Evolutionary conservation across 30 jellyfish, hydroid and myxozoan species (phyloP), one percentile per base, ranked within the genome.

Genomic region (Aurelia aurita complex sp. Pacific): DNA sequence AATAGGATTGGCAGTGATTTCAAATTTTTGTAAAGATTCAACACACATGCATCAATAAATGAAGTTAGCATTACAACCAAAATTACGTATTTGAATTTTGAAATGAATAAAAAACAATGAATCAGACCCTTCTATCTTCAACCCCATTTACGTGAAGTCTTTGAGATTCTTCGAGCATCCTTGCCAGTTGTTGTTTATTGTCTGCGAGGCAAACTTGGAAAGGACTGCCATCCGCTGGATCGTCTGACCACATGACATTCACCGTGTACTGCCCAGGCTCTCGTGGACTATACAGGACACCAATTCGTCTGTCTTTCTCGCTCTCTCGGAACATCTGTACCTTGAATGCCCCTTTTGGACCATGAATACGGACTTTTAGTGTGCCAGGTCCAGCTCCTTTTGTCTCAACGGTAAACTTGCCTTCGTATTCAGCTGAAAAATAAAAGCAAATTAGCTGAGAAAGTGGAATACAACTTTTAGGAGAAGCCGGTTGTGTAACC

Each of bases 331-430:
- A 74, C 97, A 94, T 89, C 80, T 94, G 97, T 10, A 96, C 98
- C 18, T 90, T 96, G 89, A 96, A 96, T 17, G 97, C 97, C 34
- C 98, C 99, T 73, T 96, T 96, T 55, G 99, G 99, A 15, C 99
- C 99, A 81, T 96, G 98, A 61, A 96, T 96, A 4, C 98, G 90
- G n/a, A 96, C 97, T 77, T 90, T 90, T 32, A 96, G 89, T 10
- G 97, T 82, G 23, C 99, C 99, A 69, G 98, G 98, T 40, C 99
- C 99, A 13, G 99, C 99, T 23, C 98, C 98, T 60, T 86, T 82
- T 18, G 99, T 92, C 11, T 86, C 98, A 18, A 90, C 97, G 32
- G 85, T 69, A 64, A 95, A 95, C 14, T 32, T 29, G 16, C 98
- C 99, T 69, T 86, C 88, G 77, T 90, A 89, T 6, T 77, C 85